Base-by-base conservation (phyloP, 1,140 invertebrate species). In the Plutomurus gul region DNA sequence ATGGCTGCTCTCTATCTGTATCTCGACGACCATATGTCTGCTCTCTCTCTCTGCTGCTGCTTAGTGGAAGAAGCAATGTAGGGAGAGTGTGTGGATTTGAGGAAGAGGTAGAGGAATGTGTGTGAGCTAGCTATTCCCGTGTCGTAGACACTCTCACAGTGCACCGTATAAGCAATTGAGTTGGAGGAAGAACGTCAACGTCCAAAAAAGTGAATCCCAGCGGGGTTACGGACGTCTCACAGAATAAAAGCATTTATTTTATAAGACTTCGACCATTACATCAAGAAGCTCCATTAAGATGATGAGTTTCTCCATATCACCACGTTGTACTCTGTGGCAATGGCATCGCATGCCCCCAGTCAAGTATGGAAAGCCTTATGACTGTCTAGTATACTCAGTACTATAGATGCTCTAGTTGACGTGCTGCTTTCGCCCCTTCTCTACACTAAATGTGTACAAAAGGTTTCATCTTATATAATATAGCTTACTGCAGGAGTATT, bases 231-330 rank as follows among this genome's bases (percentile, higher is more conserved):
- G 25, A 72, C 33, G 71, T 78, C 75, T 75, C 49, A 27, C 16
- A 75, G 75, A 83, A 80, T 79, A 80, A 83, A 81, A 79, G 82
- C 82, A 83, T 83, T 83, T 83, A 83, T 83, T 77, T 75, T 27
- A 77, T 40, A 74, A 77, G 65, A 77, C 73, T 82, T 77, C 27
- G 37, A 36, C 73, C 78, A 78, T 78, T 81, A 78, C 76, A 60
- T 79, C 51, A 81, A 82, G 76, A 76, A 75, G 73, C 70, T 83
- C 82, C 82, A 83, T 83, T 83, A 83, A 83, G 79, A 83, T 81
- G 82, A 83, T 83, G 82, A 83, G 82, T 83, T 83, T 81, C 76
- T 76, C 37, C 33, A 65, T 65, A 65, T 65, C 56, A 65, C 56
- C 56, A 65, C 25, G 16, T 72, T 46, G 40, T 43, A 71, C 65